Base-by-base conservation (phyloP, 2,113 vertebrate genomes). In the Labeo rohita region DNA sequence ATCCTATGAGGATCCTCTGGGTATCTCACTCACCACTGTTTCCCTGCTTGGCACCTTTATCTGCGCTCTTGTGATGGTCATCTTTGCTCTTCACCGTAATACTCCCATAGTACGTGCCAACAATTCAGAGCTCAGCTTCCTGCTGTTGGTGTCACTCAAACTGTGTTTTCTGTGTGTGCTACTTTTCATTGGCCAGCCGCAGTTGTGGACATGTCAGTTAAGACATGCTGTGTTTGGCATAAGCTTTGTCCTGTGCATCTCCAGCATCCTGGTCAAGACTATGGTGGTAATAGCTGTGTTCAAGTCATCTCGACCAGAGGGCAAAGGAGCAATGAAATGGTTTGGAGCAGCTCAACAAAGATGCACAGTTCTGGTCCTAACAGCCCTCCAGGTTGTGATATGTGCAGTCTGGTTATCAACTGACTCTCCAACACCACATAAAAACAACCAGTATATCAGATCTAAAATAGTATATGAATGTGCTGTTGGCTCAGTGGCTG, bases 401-500 rank as follows among this genome's bases (percentile, higher is more conserved):
- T 72, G 68, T 72, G 16, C 68, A 72, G 68, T 43, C 16, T 72
- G 68, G 68, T 36, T 72, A 4, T 72, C 68, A 21, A 72, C 68
- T 43, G 68, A 36, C 36, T 72, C 68, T 72, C 68, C 68, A 72
- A 43, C 36, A 43, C 68, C 68, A 8, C 16, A 72, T 65, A 88
- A 83, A 47, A 88, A 86, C 13, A 84, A 47, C 63, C 83, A 72
- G 23, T 84, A 84, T 39, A 79, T 61, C 65, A 70, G 78, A 6
- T 80, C 80, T 36, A 88, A 79, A 75, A 86, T 88, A 10, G 81
- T 88, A 3, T 75, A 83, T 83, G 87, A 88, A 47, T 88, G 87
- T 83, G 54, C 79, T 34, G 1, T 81, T 10, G 79, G 79, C n/a
- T 81, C 79, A 47, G 61, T 81, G 12, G 61, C 43, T 66, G 79